Evolutionary conservation across 2,797 vertebrate genomes (phyloP).

Genomic region (Pangasius djambal): DNA sequence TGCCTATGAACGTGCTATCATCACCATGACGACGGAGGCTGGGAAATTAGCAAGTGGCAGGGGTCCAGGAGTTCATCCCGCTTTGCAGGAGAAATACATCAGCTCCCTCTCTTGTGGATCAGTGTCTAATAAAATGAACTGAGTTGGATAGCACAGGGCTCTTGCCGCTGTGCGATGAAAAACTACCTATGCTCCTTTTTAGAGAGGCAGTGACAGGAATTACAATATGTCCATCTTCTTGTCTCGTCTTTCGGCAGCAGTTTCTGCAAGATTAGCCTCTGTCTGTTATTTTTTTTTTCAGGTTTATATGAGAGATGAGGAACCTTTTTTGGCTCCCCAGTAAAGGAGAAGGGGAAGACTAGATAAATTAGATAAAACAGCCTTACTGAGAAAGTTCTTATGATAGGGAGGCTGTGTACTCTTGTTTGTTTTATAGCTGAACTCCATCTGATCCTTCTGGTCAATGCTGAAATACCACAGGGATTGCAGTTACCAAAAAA

Average conservation of each 20-base stretch:
- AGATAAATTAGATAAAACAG: not conserved
- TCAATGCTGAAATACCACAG: constrained; percentile 19
- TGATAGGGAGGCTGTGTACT: not conserved
- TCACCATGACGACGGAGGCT: constrained; percentile 79
- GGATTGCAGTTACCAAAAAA: constrained; percentile 4
- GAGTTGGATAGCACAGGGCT: constrained; percentile 52
- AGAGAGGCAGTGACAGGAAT: constrained; percentile 42
- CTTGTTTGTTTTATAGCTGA: constrained; percentile 33
- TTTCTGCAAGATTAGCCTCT: not conserved
- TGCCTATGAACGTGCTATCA: constrained; percentile 60
- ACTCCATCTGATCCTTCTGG: constrained; percentile 19
- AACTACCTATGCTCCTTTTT: constrained; percentile 12
- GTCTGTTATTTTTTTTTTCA: not conserved
- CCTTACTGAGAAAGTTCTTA: not conserved
- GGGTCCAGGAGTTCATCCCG: constrained; percentile 71
- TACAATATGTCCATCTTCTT: constrained; percentile 38
- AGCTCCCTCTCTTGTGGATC: constrained; percentile 64
- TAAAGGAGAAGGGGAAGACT: not conserved
- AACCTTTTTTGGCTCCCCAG: not conserved
- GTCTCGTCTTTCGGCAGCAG: constrained; percentile 14
- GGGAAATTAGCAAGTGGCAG: constrained; percentile 62
- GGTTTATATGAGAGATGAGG: not conserved
- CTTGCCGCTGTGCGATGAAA: not conserved
- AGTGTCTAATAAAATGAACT: constrained; percentile 59
- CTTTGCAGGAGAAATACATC: constrained; percentile 67